Evolutionary conservation across 2,797 vertebrate genomes (phyloP).

Genomic region (Amblyraja radiata): DNA sequence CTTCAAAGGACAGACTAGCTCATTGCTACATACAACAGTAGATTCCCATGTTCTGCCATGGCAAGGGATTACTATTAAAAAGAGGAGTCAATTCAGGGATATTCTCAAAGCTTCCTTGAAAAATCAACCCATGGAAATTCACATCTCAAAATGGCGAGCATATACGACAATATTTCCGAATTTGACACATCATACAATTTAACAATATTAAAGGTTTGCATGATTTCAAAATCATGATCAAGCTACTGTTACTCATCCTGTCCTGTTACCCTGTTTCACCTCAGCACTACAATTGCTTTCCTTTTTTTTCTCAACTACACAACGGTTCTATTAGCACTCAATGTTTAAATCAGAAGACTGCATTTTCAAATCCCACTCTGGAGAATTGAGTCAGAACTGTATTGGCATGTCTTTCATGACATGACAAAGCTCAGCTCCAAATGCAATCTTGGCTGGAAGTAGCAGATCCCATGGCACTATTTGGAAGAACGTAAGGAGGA

Average conservation of each 20-base stretch:
- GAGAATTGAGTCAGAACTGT: neutral
- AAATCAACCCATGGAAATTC: no score
- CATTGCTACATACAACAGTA: no score
- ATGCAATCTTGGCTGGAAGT: neutral
- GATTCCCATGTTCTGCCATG: no score
- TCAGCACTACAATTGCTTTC: neutral
- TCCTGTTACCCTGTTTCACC: neutral
- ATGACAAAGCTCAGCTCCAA: neutral
- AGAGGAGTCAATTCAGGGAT: no score
- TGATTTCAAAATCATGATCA: neutral
- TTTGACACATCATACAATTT: neutral
- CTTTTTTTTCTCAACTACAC: neutral
- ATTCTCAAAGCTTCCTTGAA: no score
- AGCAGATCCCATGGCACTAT: neutral
- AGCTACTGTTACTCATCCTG: neutral
- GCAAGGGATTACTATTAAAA: no score
- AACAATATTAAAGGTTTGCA: neutral
- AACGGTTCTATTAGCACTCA: neutral
- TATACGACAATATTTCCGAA: neutral
- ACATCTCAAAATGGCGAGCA: no score
- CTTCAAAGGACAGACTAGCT: no score
- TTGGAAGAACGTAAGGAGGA: neutral
- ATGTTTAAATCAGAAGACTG: neutral
- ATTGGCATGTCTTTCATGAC: neutral
- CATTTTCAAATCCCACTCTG: neutral